Conservation (phyloP, 2,113 vertebrate species). For the Sinocyclocheilus anophthalmus region DNA sequence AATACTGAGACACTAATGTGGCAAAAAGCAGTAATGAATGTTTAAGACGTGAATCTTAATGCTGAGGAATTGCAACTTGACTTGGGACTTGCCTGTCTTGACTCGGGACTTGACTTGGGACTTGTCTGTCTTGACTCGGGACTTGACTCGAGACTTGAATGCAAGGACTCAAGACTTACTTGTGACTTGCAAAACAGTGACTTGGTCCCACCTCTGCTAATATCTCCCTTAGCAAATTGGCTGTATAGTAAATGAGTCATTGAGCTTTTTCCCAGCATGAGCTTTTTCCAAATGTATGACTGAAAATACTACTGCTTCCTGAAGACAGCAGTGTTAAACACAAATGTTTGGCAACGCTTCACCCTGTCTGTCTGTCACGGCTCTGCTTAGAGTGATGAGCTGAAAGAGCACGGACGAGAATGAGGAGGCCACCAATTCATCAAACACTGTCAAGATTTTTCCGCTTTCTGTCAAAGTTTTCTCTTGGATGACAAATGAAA, state of each 20-base stretch:
- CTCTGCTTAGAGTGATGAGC: conserved; percentile 42
- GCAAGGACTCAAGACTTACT: too few relatives aligned
- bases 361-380: conserved; percentile 25
- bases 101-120: too few relatives aligned
- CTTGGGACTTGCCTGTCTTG: too few relatives aligned
- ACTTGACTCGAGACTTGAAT: too few relatives aligned
- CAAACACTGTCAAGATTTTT: conserved; percentile 49
- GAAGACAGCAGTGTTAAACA: conserved; percentile 36
- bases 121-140: too few relatives aligned
- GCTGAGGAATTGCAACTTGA: too few relatives aligned
- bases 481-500: conserved; percentile 45
- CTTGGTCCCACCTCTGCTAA: neutral
- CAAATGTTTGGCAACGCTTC: neutral
- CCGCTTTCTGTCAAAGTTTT: conserved; percentile 43
- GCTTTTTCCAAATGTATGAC: neutral
- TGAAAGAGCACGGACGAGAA: conserved; percentile 4
- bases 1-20: too few relatives aligned
- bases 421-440: conserved; percentile 40
- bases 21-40: too few relatives aligned
- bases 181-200: too few relatives aligned
- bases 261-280: neutral
- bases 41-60: too few relatives aligned
- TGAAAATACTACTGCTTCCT: neutral
- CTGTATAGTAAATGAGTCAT: neutral
- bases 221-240: neutral